A percentile compares a stretch with the other conserved stretches of the same genome.
Conservation (phyloP, 2,113 vertebrate species). For the Gallinago paraguaiae region DNA sequence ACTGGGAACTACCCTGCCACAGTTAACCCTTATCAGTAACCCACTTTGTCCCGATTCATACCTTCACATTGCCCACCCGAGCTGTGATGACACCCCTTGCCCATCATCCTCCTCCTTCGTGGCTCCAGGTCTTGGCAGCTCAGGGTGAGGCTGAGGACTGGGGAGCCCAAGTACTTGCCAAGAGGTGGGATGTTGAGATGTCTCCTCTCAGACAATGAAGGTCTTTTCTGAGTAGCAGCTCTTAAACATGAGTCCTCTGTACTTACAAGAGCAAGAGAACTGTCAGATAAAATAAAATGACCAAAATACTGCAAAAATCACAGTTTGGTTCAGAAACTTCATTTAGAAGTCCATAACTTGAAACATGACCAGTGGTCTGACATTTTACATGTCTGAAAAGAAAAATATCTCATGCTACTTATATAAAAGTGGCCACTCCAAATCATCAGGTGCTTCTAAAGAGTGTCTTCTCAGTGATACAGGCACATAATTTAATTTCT, state of each 20-base stretch:
- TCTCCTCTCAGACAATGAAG: not conserved
- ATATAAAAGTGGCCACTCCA: not conserved
- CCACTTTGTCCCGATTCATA: not conserved
- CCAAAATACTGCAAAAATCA: not conserved
- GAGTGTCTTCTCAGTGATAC: not conserved
- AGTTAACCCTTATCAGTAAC: not conserved
- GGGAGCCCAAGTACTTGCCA: not conserved
- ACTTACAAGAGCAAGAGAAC: not conserved
- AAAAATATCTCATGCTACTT: not conserved
- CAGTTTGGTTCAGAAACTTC: not conserved
- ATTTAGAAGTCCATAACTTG: not conserved
- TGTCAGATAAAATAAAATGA: not conserved
- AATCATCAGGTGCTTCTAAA: not conserved
- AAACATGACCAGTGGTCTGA: not conserved
- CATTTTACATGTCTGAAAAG: not conserved
- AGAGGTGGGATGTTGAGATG: not conserved
- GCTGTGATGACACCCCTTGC: not conserved
- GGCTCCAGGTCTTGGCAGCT: not conserved
- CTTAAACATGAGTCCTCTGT: not conserved
- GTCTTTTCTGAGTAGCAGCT: not conserved
- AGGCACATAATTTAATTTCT: not conserved
- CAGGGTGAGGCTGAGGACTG: not conserved
- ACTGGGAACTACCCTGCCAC: not conserved
- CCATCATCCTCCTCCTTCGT: not conserved
- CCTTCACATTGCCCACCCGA: not conserved